These are phyloP conservation scores for Cordilura impudica DNA, from an alignment of 2,888 invertebrate species.

Conservation along the genomic window DNA sequence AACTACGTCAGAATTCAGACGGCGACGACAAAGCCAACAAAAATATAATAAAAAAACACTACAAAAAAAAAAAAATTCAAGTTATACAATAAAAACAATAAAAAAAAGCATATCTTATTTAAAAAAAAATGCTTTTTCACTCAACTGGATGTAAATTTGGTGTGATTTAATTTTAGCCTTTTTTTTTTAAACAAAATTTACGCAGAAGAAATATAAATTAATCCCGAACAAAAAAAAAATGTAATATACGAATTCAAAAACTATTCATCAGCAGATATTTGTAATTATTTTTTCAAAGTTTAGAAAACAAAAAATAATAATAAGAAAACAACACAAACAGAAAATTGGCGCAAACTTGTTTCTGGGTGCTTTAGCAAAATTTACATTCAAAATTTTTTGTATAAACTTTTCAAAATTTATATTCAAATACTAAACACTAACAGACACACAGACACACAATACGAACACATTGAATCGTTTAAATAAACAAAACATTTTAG, in stretches of 20 bases:
- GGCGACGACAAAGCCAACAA: not conserved
- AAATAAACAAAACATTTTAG: conserved; percentile 24
- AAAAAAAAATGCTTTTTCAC: not conserved
- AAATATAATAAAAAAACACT: not conserved
- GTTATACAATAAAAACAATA: conserved; percentile 1
- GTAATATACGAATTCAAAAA: not conserved
- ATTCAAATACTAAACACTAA: not conserved
- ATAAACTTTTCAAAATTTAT: not conserved
- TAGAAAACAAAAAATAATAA: no score
- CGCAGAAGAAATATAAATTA: not conserved
- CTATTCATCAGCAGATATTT: not conserved
- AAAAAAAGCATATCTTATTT: not conserved
- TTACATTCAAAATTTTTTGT: not conserved
- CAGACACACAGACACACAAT: not conserved
- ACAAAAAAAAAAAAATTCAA: conserved; percentile 15
- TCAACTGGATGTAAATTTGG: not conserved
- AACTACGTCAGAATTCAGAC: conserved; percentile 20
- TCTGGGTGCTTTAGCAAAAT: not conserved
- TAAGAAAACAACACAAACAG: no score
- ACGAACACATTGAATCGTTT: conserved; percentile 18
- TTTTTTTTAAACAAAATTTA: not conserved
- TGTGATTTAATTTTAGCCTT: not conserved
- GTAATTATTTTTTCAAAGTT: conserved; percentile 32
- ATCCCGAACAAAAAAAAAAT: not conserved
- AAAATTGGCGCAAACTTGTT: conserved; percentile 28